Percentiles rank a stretch among this genome's conserved stretches.
Evolutionary conservation across 1,140 invertebrate species (phyloP).

Genomic region (Leptoteleia sp.): DNA sequence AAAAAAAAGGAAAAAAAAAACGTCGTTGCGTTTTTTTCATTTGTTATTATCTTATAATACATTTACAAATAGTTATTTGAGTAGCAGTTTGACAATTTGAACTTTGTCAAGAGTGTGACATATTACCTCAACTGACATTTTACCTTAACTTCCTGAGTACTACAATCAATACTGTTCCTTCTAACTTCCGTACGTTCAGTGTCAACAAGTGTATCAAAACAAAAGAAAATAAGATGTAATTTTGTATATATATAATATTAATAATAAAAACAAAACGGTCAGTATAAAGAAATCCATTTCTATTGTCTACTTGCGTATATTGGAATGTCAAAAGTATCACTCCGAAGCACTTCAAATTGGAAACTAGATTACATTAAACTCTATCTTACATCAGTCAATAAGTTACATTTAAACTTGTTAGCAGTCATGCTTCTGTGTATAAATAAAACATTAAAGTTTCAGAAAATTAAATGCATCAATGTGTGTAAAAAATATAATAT

Average conservation of each 20-base stretch:
- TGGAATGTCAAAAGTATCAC: conserved; percentile 45
- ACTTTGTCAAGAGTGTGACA: too few species aligned
- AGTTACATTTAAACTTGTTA: conserved; percentile 2
- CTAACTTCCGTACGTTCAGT: conserved; percentile 10
- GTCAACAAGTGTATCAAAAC: too few species aligned
- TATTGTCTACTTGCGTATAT: conserved; percentile 35
- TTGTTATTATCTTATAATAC: too few species aligned
- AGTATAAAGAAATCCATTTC: conserved; percentile 17
- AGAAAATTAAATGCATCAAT: conserved; percentile 41
- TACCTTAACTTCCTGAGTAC: conserved; percentile 17
- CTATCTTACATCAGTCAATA: conserved; percentile 28
- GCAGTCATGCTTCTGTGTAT: conserved; percentile 14
- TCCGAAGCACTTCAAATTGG: conserved; percentile 40
- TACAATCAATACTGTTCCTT: conserved; percentile 6
- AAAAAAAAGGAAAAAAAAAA: too few species aligned
- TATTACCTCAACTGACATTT: too few species aligned
- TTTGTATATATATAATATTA: too few species aligned
- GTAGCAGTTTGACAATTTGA: too few species aligned
- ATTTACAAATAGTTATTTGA: too few species aligned
- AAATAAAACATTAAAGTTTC: conserved; percentile 19
- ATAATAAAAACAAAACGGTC: too few species aligned
- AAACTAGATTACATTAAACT: neutral
- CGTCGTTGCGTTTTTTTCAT: too few species aligned
- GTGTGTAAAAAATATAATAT: too few species aligned
- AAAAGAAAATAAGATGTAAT: too few species aligned